phyloP scores from a whole-genome alignment of 2,113 vertebrate species.

The Phrynosoma blainvillii region DNA sequence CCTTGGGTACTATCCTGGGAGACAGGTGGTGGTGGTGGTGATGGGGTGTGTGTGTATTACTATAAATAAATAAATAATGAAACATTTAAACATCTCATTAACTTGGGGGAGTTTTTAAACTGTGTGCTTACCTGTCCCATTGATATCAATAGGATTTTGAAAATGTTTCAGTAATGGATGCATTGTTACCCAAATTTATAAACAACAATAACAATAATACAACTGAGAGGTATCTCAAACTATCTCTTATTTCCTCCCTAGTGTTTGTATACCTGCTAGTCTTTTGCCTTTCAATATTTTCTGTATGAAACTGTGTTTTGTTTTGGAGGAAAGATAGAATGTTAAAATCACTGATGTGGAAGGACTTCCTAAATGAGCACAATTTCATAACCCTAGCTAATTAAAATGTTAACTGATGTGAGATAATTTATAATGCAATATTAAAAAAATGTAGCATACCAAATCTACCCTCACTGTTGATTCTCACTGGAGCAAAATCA shows the following conservation, averaged over 20 bases:
- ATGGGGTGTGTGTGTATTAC: too few relatives aligned
- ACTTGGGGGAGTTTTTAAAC: too few relatives aligned
- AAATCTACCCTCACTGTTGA: neutral
- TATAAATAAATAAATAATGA: too few relatives aligned
- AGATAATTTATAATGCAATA: conserved; percentile 5
- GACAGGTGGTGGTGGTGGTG: too few relatives aligned
- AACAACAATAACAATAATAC: neutral
- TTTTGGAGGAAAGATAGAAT: neutral
- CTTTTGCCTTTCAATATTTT: neutral
- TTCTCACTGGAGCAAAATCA: neutral
- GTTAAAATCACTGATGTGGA: neutral
- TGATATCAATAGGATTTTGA: too few relatives aligned
- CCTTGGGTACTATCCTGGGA: too few relatives aligned
- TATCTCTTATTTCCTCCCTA: too few relatives aligned
- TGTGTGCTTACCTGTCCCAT: neutral
- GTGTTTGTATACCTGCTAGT: neutral
- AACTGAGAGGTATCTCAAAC: too few relatives aligned
- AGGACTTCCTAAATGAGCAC: conserved; percentile 7
- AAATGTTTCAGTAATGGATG: too few relatives aligned
- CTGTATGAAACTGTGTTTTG: neutral
- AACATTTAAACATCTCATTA: too few relatives aligned
- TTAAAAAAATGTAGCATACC: neutral
- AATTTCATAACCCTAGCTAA: neutral
- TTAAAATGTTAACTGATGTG: conserved; percentile 21
- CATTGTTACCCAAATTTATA: neutral